phyloP scores from a whole-genome alignment of 2,113 vertebrate species.

The Atrichornis clamosus region DNA sequence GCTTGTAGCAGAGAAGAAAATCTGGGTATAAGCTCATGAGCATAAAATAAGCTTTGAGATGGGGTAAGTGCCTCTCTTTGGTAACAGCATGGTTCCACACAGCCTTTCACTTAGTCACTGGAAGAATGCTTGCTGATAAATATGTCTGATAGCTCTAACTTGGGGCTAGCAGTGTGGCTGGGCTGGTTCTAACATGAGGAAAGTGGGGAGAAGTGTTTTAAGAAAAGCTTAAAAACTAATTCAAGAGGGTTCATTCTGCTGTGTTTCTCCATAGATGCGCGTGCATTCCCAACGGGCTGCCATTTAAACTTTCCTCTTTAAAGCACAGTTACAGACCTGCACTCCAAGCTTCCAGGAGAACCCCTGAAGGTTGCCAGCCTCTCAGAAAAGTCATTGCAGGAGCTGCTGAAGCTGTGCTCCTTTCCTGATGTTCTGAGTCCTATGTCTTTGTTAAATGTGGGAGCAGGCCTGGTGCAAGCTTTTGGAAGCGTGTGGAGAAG shows the following conservation, averaged over 20 bases:
- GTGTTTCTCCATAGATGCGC: neutral
- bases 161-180: neutral
- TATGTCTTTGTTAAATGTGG: neutral
- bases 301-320: neutral
- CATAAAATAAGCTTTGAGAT: conserved; percentile 8
- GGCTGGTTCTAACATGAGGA: neutral
- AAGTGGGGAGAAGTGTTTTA: neutral
- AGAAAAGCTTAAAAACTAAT: neutral
- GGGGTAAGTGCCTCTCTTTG: neutral
- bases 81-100: neutral
- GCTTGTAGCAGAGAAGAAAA: neutral
- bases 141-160: neutral
- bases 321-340: neutral
- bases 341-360: neutral
- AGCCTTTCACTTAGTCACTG: neutral
- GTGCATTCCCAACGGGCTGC: neutral
- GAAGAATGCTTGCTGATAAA: neutral
- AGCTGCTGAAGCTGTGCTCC: neutral
- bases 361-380: neutral
- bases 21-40: neutral
- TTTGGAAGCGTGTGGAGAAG: neutral
- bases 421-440: neutral
- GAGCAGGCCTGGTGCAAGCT: neutral
- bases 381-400: neutral
- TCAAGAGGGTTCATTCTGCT: neutral